Conservation (phyloP, 2,888 invertebrate genomes). For the Coelinius sp. region DNA sequence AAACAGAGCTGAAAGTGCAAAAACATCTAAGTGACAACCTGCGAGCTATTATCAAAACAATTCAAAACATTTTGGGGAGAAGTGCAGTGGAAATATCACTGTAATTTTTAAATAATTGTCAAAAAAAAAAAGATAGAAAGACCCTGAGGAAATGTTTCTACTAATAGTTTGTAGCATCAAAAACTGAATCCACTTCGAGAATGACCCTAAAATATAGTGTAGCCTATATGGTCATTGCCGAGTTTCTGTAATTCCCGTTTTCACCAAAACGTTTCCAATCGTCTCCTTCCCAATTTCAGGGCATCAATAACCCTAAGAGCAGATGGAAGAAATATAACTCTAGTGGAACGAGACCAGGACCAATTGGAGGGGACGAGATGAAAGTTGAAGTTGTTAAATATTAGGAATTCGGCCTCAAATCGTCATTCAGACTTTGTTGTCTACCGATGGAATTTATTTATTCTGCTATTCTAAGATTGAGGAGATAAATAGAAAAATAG, state of each 20-base stretch:
- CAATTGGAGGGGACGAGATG: neutral
- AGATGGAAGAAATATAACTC: neutral
- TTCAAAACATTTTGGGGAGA: neutral
- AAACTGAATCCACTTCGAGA: slow-evolving; percentile 13
- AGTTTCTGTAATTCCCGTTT: slow-evolving; percentile 22
- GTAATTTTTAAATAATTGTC: slow-evolving; percentile 5
- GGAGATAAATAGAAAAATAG: neutral
- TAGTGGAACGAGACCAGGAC: neutral
- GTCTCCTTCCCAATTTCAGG: neutral
- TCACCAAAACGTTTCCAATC: slow-evolving; percentile 19
- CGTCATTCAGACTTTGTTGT: neutral
- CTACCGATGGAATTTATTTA: neutral
- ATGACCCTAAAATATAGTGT: slow-evolving; percentile 24
- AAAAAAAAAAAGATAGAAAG: neutral
- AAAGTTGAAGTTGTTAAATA: neutral
- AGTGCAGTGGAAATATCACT: neutral
- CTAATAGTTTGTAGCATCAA: neutral
- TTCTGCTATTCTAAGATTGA: neutral
- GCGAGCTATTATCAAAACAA: neutral
- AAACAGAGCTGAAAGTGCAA: neutral
- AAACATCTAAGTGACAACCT: neutral
- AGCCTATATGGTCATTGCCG: slow-evolving; percentile 4
- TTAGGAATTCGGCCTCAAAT: neutral
- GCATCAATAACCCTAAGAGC: slow-evolving; percentile 9
- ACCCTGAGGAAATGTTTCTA: neutral